Percentiles rank a stretch among this genome's conserved stretches.
These are phyloP conservation scores for Leptocoma aspasia DNA, from an alignment of 2,113 vertebrate species.

Conservation along the genomic window DNA sequence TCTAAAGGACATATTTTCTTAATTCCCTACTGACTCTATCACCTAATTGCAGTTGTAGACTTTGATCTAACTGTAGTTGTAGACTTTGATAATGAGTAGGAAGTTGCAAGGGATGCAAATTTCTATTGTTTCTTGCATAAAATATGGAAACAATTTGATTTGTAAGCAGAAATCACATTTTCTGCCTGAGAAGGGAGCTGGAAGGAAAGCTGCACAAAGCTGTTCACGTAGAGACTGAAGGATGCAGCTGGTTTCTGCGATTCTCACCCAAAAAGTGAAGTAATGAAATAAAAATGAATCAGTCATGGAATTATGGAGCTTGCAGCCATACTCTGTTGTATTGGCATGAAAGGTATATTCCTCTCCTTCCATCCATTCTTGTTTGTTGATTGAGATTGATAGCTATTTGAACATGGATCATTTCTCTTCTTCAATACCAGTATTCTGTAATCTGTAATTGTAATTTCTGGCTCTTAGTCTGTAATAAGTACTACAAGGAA, in stretches of 20 bases:
- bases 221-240: not conserved
- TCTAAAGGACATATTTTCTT: not conserved
- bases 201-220: not conserved
- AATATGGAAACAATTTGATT: not conserved
- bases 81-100: not conserved
- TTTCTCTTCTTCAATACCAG: not conserved
- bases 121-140: not conserved
- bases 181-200: not conserved
- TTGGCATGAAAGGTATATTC: not conserved
- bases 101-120: not conserved
- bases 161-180: constrained; percentile 1
- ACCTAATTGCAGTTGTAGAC: not conserved
- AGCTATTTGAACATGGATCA: not conserved
- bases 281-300: not conserved
- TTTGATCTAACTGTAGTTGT: not conserved
- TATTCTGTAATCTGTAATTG: not conserved
- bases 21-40: not conserved
- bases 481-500: not conserved
- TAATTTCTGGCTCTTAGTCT: not conserved
- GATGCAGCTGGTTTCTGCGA: not conserved
- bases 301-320: not conserved
- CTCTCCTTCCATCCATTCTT: not conserved
- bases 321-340: not conserved
- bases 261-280: not conserved
- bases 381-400: not conserved